phyloP scores from a whole-genome alignment of 2,888 invertebrate genomes.

The Listrodromus nycthemerus region DNA sequence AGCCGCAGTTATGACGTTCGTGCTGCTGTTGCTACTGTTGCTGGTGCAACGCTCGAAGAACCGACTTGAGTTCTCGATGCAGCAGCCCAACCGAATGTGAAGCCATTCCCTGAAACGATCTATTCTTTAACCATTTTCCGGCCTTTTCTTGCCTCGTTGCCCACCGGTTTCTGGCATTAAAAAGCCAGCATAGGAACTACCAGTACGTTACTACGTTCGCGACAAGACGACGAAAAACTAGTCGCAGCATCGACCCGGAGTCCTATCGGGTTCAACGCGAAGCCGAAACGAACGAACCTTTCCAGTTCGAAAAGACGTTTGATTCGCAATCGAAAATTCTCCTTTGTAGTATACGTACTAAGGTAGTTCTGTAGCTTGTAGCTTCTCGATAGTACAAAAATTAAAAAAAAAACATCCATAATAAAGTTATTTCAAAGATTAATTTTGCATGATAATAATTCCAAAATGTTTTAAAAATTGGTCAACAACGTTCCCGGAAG shows the following conservation, averaged over 20 bases:
- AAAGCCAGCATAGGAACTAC: constrained; percentile 30
- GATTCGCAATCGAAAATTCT: constrained; percentile 24
- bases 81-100: constrained; percentile 68
- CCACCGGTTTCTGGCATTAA: constrained; percentile 25
- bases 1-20: constrained; percentile 67
- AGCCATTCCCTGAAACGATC: constrained; percentile 72
- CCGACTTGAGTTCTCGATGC: constrained; percentile 42
- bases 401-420: neutral
- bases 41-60: constrained; percentile 13
- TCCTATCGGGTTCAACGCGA: constrained; percentile 27
- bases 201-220: constrained; percentile 33
- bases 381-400: no score
- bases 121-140: constrained; percentile 67
- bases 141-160: constrained; percentile 51
- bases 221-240: constrained; percentile 46
- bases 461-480: no score
- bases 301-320: constrained; percentile 41
- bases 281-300: constrained; percentile 26
- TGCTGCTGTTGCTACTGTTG: constrained; percentile 26
- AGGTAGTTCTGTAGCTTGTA: no score
- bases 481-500: no score
- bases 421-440: no score
- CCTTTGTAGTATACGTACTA: no score
- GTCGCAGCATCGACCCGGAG: constrained; percentile 38
- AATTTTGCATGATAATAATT: no score